A percentile compares a stretch with the other conserved stretches of the same genome.
Evolutionary conservation across 2,888 invertebrate genomes (phyloP).

Genomic region (Euproctis similis): DNA sequence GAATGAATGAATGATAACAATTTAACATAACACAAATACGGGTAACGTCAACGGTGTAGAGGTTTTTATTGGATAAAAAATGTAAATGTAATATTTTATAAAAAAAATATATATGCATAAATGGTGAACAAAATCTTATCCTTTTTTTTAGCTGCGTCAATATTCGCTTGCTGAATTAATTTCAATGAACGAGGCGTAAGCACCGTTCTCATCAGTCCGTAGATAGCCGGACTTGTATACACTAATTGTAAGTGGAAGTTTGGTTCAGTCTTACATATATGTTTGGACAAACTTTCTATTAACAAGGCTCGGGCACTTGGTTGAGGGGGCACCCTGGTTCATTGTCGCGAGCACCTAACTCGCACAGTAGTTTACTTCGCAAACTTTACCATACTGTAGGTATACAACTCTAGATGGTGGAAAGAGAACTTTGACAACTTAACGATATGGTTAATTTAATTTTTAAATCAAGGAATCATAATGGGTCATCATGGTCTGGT

Average conservation of each 20-base stretch:
- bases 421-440: too few relatives aligned
- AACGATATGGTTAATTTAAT: too few relatives aligned
- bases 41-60: too few relatives aligned
- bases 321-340: slow-evolving; percentile 24
- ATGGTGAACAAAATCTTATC: slow-evolving; percentile 43
- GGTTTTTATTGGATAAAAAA: too few relatives aligned
- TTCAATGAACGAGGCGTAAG: slow-evolving; percentile 61
- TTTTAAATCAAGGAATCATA: too few relatives aligned
- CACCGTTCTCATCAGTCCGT: slow-evolving; percentile 32
- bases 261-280: slow-evolving; percentile 39
- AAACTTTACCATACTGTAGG: slow-evolving; percentile 17
- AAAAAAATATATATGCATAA: too few relatives aligned
- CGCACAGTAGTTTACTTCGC: slow-evolving; percentile 39
- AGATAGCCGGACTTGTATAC: slow-evolving; percentile 45
- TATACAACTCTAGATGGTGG: slow-evolving; percentile 24
- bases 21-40: too few relatives aligned
- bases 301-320: slow-evolving; percentile 40
- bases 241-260: slow-evolving; percentile 56
- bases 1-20: too few relatives aligned
- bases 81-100: too few relatives aligned
- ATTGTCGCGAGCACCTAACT: slow-evolving; percentile 33
- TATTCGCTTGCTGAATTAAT: slow-evolving; percentile 69
- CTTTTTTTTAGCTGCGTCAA: slow-evolving; percentile 72
- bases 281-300: slow-evolving; percentile 46
- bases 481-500: too few relatives aligned